Conservation (phyloP, 2,113 vertebrate species). For the Embiotoca jacksoni region DNA sequence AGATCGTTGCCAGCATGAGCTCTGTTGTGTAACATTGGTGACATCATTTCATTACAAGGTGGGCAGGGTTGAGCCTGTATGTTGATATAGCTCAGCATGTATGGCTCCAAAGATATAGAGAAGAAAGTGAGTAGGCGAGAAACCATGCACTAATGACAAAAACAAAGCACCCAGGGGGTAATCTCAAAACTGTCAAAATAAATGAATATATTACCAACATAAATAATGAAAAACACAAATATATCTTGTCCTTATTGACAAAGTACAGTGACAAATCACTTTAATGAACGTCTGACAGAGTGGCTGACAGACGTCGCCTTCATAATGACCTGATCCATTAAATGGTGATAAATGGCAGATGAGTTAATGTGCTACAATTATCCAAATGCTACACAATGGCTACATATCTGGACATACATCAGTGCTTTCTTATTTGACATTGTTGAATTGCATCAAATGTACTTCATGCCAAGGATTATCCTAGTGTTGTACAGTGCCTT, state of each 20-base stretch:
- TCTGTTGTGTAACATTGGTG: constrained; percentile 27
- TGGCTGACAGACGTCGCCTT: constrained; percentile 51
- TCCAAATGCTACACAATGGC: constrained; percentile 19
- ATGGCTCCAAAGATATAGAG: not conserved
- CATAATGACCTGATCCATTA: constrained; percentile 54
- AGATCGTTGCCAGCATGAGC: constrained; percentile 18
- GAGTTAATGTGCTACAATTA: constrained; percentile 56
- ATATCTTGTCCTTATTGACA: constrained; percentile 47
- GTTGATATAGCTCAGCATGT: constrained; percentile 4
- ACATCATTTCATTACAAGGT: constrained; percentile 15
- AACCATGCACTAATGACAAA: not conserved
- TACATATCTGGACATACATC: constrained; percentile 40
- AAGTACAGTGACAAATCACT: constrained; percentile 52
- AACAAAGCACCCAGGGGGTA: constrained; percentile 3
- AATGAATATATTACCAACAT: constrained; percentile 31
- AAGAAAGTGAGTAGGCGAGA: constrained; percentile 4
- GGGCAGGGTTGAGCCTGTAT: not conserved
- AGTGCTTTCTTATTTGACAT: constrained; percentile 18
- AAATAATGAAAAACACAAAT: constrained; percentile 51
- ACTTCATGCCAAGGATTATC: constrained; percentile 34
- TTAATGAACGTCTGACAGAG: constrained; percentile 55
- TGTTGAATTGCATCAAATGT: constrained; percentile 17
- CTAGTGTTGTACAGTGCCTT: constrained; percentile 1
- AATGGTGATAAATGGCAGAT: constrained; percentile 60
- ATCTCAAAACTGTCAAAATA: constrained; percentile 41